Percentiles rank a stretch among this genome's conserved stretches.
Conservation (phyloP, 2,113 vertebrate genomes). For the Phylloscopus trochilus region DNA sequence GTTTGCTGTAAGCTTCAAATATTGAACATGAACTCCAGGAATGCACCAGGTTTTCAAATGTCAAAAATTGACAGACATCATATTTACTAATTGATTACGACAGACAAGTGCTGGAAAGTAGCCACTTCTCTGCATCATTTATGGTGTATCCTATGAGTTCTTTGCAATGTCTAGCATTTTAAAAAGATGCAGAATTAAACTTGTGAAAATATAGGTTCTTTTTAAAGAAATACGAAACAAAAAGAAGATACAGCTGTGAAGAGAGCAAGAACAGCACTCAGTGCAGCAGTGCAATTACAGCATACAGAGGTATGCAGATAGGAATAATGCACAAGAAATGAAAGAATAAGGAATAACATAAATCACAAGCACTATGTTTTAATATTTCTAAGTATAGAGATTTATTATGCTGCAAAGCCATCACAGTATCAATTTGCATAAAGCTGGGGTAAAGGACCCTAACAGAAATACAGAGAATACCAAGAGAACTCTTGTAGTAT, state of each 20-base stretch:
- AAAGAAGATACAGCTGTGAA: background rate
- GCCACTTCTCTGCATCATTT: background rate
- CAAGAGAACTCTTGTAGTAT: background rate
- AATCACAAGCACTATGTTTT: background rate
- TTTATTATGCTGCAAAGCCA: background rate
- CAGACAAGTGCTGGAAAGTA: background rate
- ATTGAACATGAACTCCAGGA: background rate
- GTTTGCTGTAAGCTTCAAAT: background rate
- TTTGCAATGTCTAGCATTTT: background rate
- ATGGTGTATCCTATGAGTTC: background rate
- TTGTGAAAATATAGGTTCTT: background rate
- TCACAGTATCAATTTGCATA: background rate
- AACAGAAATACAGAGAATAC: background rate
- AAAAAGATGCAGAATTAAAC: background rate
- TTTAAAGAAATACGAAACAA: background rate
- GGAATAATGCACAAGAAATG: background rate
- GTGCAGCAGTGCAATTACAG: background rate
- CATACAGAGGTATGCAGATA: background rate
- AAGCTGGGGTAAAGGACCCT: background rate
- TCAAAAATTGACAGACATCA: background rate
- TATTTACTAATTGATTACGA: background rate
- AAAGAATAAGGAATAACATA: background rate
- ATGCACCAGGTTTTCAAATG: background rate
- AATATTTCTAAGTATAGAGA: background rate
- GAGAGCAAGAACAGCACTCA: background rate